These are phyloP conservation scores for Athrips mouffetella DNA, from an alignment of 2,888 invertebrate species.

Conservation along the genomic window DNA sequence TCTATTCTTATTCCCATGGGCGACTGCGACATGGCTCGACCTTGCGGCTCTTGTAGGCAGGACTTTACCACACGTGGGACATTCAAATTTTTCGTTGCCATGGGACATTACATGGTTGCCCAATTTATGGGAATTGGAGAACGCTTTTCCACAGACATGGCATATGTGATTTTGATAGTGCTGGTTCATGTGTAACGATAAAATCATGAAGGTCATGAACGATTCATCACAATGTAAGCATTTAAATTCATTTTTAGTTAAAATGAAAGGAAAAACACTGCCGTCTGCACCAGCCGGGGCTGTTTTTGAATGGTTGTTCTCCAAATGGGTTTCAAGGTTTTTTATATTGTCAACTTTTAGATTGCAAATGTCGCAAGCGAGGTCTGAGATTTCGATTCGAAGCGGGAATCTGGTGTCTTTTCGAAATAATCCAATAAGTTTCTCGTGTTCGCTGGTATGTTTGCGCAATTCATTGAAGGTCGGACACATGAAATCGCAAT, in stretches of 20 bases:
- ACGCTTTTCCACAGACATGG: constrained; percentile 66
- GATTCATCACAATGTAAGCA: constrained; percentile 44
- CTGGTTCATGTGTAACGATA: constrained; percentile 60
- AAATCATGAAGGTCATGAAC: constrained; percentile 44
- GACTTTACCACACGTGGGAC: constrained; percentile 57
- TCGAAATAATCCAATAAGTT: constrained; percentile 39
- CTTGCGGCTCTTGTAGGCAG: constrained; percentile 46
- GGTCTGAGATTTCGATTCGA: constrained; percentile 50
- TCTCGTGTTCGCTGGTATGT: constrained; percentile 43
- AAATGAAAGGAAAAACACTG: constrained; percentile 48
- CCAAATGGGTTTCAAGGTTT: constrained; percentile 46
- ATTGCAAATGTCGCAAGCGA: constrained; percentile 44
- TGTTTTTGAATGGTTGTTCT: constrained; percentile 36
- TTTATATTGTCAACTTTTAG: constrained; percentile 29
- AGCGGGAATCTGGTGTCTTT: constrained; percentile 47
- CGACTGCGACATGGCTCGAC: constrained; percentile 38
- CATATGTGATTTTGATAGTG: constrained; percentile 66
- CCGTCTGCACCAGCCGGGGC: constrained; percentile 37
- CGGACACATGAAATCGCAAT: constrained; percentile 41
- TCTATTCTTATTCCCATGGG: constrained; percentile 46
- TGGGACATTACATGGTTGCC: constrained; percentile 58
- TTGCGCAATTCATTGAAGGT: constrained; percentile 40
- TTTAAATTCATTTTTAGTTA: constrained; percentile 43
- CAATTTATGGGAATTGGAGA: constrained; percentile 57
- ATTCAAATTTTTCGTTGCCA: constrained; percentile 51